Evolutionary conservation across 2,113 vertebrate species (phyloP).

Genomic region (Hemiprocne comata): DNA sequence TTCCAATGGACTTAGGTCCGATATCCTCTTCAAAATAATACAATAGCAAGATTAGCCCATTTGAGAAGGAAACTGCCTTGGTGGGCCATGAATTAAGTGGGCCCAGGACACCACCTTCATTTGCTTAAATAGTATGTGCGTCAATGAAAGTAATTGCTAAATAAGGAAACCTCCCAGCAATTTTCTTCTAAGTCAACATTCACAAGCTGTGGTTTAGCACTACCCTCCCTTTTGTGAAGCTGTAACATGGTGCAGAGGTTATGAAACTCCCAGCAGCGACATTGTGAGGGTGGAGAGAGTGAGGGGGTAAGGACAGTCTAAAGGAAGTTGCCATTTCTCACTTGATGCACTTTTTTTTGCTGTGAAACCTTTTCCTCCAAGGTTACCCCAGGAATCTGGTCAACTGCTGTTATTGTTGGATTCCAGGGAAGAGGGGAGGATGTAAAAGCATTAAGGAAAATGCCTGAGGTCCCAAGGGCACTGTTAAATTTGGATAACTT

Average conservation of each 20-base stretch:
- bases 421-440: constrained; percentile 7
- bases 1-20: background rate
- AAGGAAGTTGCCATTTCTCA: background rate
- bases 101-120: constrained; percentile 26
- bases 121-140: constrained; percentile 20
- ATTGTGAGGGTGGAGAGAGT: background rate
- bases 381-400: background rate
- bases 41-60: background rate
- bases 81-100: constrained; percentile 9
- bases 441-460: constrained; percentile 45
- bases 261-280: background rate
- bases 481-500: constrained; percentile 32
- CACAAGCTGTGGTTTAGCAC: constrained; percentile 36
- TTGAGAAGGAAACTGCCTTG: constrained; percentile 19
- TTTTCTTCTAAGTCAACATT: constrained; percentile 33
- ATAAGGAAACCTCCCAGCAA: constrained; percentile 43
- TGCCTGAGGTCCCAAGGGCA: constrained; percentile 25
- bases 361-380: background rate
- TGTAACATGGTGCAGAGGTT: background rate
- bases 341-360: background rate
- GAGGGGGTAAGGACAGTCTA: background rate
- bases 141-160: constrained; percentile 52
- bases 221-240: background rate
- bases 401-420: constrained; percentile 61
- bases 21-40: background rate